Base-by-base conservation (phyloP, 2,113 vertebrate species). In the Semnornis frantzii region DNA sequence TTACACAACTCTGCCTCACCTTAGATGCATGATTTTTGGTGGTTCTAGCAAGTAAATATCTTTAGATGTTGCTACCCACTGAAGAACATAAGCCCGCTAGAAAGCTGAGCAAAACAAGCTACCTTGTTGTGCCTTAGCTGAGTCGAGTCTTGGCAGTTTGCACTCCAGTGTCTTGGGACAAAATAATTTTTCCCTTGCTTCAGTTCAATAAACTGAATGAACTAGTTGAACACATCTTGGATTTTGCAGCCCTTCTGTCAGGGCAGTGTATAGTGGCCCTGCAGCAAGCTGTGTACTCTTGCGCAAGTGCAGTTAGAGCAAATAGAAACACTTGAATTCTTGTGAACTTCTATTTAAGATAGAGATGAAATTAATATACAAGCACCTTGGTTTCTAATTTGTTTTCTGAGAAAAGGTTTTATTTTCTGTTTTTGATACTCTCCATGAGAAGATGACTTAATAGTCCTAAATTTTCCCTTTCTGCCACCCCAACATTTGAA, bases 201-300 rank as follows among this genome's bases (percentile, higher is more conserved):
- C 20, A 48, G 46, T 31, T 52, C 63, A 37, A 28, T 28, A 52
- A 2, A 5, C 10, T 13, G 20, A 54, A 15, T 37, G 18, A 75
- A 21, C 31, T 31, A 17, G 10, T 33, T 24, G 19, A 78, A 4
- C 6, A 4, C 0, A 0, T 79, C 33, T 44, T 75, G 31, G 15
- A 17, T 87, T 89, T 78, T 85, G 59, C 21, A 84, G 81, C 34
- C 55, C 6, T 85, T 27, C 12, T 65, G 0, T 24, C 60, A 27
- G 27, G n/a, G 31, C 28, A n/a, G 39, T 37, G 1, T 54, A 5
- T 89, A 76, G 12, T 79, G 17, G 33, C 37, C 50, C 63, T 76
- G 52, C 17, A 24, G 58, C 65, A 62, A 12, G 12, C 66, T 83
- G 5, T 31, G 3, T 78, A 8, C 10, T 78, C 31, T 58, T 77